phyloP scores from a whole-genome alignment of 2,888 invertebrate species.

The Buathra laborator region DNA sequence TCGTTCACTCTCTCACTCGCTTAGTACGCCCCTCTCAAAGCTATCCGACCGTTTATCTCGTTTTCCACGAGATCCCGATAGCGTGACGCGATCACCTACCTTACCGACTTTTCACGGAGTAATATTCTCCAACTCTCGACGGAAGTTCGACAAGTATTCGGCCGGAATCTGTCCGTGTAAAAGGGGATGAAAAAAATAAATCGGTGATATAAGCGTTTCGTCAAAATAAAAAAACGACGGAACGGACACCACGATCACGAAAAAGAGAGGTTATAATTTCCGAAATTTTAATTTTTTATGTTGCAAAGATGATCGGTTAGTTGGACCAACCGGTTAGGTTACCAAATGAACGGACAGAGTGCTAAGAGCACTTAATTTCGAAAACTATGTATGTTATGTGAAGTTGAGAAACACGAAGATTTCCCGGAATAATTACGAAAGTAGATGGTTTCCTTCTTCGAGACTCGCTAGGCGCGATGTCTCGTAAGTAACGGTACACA shows the following conservation, averaged over 20 bases:
- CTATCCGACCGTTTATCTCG: neutral
- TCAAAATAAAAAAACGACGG: neutral
- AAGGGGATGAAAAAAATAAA: too few species aligned
- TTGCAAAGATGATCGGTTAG: too few species aligned
- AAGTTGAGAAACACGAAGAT: constrained; percentile 4
- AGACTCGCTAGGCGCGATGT: constrained; percentile 40
- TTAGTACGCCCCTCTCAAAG: neutral
- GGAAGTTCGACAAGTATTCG: too few species aligned
- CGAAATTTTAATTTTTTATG: neutral
- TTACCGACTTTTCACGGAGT: too few species aligned
- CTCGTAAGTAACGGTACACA: constrained; percentile 63
- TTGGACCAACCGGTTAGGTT: too few species aligned
- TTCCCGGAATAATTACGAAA: constrained; percentile 47
- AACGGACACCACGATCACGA: neutral
- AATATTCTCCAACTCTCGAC: too few species aligned
- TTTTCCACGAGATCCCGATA: neutral
- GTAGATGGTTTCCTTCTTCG: constrained; percentile 44
- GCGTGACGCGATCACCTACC: neutral
- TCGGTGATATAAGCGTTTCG: neutral
- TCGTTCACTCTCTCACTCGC: neutral
- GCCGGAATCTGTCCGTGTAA: too few species aligned
- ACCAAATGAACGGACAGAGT: too few species aligned
- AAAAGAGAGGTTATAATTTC: neutral
- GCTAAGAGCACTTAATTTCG: too few species aligned
- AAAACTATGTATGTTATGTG: neutral